These are phyloP conservation scores for Ceratothoa steindachneri DNA, from an alignment of 2,888 invertebrate species.

Conservation along the genomic window DNA sequence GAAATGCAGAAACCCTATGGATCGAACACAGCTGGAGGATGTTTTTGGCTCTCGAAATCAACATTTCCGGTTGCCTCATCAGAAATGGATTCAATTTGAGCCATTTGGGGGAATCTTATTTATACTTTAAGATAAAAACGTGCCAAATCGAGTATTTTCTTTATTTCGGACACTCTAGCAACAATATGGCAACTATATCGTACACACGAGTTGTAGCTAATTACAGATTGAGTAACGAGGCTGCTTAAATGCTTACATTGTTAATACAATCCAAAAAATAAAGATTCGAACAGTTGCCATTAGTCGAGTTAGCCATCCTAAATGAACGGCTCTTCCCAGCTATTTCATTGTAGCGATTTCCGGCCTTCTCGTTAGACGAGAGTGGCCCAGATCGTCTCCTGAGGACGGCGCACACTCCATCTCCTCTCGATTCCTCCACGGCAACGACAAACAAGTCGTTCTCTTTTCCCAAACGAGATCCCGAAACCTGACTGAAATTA, in stretches of 20 bases:
- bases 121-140: background rate
- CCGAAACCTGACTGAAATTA: background rate
- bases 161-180: too few relatives aligned
- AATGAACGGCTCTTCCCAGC: conserved; percentile 10
- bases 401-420: too few relatives aligned
- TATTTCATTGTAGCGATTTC: conserved; percentile 6
- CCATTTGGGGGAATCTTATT: conserved; percentile 7
- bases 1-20: background rate
- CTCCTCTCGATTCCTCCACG: too few relatives aligned
- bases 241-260: background rate
- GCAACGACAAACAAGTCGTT: too few relatives aligned
- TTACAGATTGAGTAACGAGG: background rate
- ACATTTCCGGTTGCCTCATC: conserved; percentile 4
- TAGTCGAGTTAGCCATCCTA: background rate
- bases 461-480: background rate
- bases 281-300: background rate
- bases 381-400: background rate
- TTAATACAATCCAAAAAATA: background rate
- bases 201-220: background rate
- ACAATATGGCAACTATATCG: too few relatives aligned
- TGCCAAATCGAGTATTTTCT: background rate
- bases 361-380: background rate
- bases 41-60: background rate
- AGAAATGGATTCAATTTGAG: background rate
- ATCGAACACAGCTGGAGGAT: conserved; percentile 11